These are phyloP conservation scores for Drosophila neutralis DNA, from an alignment of 2,888 invertebrate species.

Conservation along the genomic window DNA sequence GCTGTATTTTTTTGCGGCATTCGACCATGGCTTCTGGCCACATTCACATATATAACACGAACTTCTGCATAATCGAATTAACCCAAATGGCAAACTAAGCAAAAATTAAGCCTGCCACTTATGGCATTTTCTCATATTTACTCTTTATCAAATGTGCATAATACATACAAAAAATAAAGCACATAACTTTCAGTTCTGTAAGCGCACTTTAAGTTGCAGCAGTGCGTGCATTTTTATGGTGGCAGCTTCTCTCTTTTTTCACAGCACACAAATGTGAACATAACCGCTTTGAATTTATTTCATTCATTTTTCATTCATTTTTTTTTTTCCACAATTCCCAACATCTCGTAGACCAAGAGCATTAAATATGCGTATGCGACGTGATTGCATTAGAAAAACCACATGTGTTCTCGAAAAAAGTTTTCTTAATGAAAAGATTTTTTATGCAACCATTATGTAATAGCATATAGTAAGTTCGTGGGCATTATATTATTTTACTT, in stretches of 20 bases:
- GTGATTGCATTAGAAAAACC: constrained; percentile 25
- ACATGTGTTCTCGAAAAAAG: not conserved
- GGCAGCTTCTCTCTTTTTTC: constrained; percentile 31
- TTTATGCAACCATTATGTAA: not conserved
- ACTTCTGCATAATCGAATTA: constrained; percentile 65
- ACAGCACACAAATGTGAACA: constrained; percentile 15
- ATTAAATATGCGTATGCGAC: constrained; percentile 28
- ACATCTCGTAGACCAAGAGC: constrained; percentile 4
- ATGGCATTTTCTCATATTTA: constrained; percentile 8
- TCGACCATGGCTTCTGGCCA: constrained; percentile 36
- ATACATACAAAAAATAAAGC: constrained; percentile 17
- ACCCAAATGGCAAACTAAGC: constrained; percentile 59
- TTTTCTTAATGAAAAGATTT: not conserved
- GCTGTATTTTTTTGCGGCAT: constrained; percentile 42
- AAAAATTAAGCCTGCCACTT: constrained; percentile 37
- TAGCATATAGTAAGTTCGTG: not conserved
- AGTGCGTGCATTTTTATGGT: constrained; percentile 51
- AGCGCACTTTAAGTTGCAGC: constrained; percentile 55
- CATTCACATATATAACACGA: constrained; percentile 15
- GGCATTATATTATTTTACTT: not conserved
- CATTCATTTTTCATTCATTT: constrained; percentile 1
- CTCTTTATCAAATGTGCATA: constrained; percentile 36
- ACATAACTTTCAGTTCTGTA: constrained; percentile 25
- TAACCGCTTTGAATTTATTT: constrained; percentile 27
- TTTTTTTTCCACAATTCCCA: constrained; percentile 23